Evolutionary conservation across 2,888 invertebrate species (phyloP).

Genomic region (Ferdinandea cuprea): DNA sequence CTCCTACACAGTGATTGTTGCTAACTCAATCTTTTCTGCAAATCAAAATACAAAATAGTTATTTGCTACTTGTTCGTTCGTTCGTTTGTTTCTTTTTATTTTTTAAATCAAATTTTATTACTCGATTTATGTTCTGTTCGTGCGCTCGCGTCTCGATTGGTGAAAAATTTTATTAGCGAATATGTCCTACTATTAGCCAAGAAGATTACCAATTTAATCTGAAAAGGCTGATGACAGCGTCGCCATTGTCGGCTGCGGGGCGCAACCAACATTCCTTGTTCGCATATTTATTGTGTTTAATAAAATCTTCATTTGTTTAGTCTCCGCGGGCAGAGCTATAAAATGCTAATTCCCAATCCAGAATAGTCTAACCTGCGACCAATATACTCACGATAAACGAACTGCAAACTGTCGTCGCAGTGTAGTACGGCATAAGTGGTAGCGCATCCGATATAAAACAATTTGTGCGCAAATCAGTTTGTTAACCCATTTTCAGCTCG

Average conservation of each 20-base stretch:
- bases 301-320: constrained; percentile 59
- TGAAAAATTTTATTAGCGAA: constrained; percentile 44
- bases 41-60: constrained; percentile 28
- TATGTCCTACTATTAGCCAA: constrained; percentile 48
- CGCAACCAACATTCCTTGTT: constrained; percentile 22
- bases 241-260: too few relatives aligned
- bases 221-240: constrained; percentile 57
- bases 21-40: constrained; percentile 21
- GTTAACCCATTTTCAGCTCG: constrained; percentile 65
- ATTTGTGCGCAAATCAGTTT: constrained; percentile 71
- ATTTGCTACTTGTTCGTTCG: background rate
- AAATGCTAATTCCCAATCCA: constrained; percentile 36
- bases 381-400: constrained; percentile 9
- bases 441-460: constrained; percentile 61
- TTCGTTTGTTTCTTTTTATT: background rate
- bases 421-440: constrained; percentile 11
- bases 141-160: constrained; percentile 4
- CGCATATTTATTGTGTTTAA: constrained; percentile 28
- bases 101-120: constrained; percentile 59
- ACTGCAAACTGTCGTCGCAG: background rate
- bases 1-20: constrained; percentile 24
- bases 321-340: constrained; percentile 43
- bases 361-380: background rate
- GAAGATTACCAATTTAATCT: constrained; percentile 61
- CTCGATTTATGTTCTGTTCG: constrained; percentile 50